Percentiles rank a stretch among this genome's conserved stretches.
These are phyloP conservation scores for Rhinoderma darwinii DNA, from an alignment of 2,113 vertebrate species.

Conservation along the genomic window DNA sequence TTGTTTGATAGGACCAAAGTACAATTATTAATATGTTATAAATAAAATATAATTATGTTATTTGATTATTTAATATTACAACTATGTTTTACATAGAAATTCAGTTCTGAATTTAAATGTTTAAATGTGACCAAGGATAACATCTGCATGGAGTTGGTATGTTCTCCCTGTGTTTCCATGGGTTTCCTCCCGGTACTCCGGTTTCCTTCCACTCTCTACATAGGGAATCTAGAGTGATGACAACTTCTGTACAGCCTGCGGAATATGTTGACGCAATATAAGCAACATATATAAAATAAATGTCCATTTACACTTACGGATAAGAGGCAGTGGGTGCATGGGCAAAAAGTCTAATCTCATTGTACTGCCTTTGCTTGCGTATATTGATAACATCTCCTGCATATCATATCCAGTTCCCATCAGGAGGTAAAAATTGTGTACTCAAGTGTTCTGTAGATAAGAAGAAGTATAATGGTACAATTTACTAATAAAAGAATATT, in stretches of 20 bases:
- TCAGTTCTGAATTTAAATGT: no score
- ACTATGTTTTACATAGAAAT: background rate
- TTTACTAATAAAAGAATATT: background rate
- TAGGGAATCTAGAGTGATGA: background rate
- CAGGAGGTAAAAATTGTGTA: background rate
- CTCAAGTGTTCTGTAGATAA: background rate
- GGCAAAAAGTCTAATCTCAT: background rate
- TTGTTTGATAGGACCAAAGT: background rate
- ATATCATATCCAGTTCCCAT: background rate
- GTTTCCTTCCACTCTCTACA: background rate
- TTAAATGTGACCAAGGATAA: background rate
- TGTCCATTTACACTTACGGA: background rate
- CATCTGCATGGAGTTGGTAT: background rate
- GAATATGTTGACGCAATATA: background rate
- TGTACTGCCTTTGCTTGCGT: background rate
- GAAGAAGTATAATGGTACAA: background rate
- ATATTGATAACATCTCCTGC: no score
- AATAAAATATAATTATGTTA: no score
- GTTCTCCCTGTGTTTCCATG: background rate
- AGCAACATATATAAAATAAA: background rate
- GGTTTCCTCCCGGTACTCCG: background rate
- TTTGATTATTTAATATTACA: background rate
- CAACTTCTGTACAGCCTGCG: background rate
- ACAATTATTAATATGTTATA: no score
- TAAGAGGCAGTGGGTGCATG: background rate